Evolutionary conservation across 2,113 vertebrate species (phyloP).

Genomic region (Dicentrarchus labrax): DNA sequence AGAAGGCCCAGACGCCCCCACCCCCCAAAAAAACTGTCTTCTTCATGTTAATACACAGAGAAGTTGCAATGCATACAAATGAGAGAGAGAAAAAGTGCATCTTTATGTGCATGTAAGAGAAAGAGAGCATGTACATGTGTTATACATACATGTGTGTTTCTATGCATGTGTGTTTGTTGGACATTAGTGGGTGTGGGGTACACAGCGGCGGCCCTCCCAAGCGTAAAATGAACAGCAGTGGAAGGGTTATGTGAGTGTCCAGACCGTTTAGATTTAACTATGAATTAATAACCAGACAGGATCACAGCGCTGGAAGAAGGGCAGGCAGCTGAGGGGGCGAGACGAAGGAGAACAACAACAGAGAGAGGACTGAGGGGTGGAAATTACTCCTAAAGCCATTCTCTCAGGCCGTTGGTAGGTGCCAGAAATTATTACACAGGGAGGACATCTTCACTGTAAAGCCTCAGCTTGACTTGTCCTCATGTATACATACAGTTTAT

Average conservation of each 20-base stretch:
- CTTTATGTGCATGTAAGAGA: neutral
- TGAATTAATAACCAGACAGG: slow-evolving; percentile 74
- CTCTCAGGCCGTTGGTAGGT: slow-evolving; percentile 13
- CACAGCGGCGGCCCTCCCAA: slow-evolving; percentile 48
- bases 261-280: slow-evolving; percentile 72
- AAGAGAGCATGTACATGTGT: neutral
- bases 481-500: neutral
- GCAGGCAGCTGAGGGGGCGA: slow-evolving; percentile 57
- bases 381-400: slow-evolving; percentile 42
- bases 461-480: neutral
- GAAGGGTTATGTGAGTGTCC: slow-evolving; percentile 64
- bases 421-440: slow-evolving; percentile 32
- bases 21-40: neutral
- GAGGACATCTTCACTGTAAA: slow-evolving; percentile 20
- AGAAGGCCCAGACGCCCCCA: neutral
- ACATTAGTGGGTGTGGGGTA: slow-evolving; percentile 3
- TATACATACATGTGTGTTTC: neutral
- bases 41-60: slow-evolving; percentile 10
- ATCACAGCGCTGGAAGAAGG: slow-evolving; percentile 59
- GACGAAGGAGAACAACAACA: slow-evolving; percentile 45
- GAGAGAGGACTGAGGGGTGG: slow-evolving; percentile 25
- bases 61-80: slow-evolving; percentile 24
- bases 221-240: slow-evolving; percentile 64
- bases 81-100: neutral
- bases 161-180: slow-evolving; percentile 7